Evolutionary conservation across 2,113 vertebrate genomes (phyloP).

Genomic region (human): GRCh38 chr3:31705001-31705500

Average conservation of each 20-base stretch:
- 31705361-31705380: not conserved
- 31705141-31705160: not conserved
- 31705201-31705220: not conserved
- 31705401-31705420: rapidly evolving
- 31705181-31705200: not conserved
- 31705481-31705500: too few species aligned
- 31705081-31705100: not conserved
- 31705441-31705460: not conserved
- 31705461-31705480: not conserved
- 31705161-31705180: not conserved
- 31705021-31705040: rapidly evolving
- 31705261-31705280: not conserved
- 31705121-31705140: not conserved
- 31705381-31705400: too few species aligned
- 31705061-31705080: rapidly evolving
- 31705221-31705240: not conserved
- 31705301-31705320: not conserved
- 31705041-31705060: not conserved
- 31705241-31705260: not conserved
- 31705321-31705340: not conserved
- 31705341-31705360: not conserved
- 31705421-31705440: not conserved
- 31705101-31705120: rapidly evolving
- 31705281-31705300: not conserved
- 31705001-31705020: not conserved